phyloP scores from a whole-genome alignment of 2,888 invertebrate species.

The Polydrusus tereticollis region DNA sequence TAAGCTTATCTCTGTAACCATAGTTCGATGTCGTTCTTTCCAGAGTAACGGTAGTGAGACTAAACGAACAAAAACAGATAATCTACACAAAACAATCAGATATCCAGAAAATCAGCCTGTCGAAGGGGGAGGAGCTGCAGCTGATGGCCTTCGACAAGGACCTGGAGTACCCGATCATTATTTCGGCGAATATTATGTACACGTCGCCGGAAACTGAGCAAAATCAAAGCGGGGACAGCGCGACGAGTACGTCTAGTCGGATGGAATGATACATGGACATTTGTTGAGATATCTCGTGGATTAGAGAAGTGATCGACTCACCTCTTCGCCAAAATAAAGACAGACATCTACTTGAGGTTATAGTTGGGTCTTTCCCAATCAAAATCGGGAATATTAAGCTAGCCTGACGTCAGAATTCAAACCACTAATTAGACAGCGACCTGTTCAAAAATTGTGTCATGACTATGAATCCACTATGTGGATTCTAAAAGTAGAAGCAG shows the following conservation, averaged over 20 bases:
- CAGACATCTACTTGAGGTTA: too few relatives aligned
- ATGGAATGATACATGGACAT: conserved; percentile 1
- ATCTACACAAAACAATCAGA: conserved; percentile 74
- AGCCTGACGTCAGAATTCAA: too few relatives aligned
- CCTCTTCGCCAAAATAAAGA: too few relatives aligned
- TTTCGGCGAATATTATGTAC: conserved; percentile 78
- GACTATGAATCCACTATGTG: too few relatives aligned
- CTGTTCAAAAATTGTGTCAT: too few relatives aligned
- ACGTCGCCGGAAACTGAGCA: conserved; percentile 68
- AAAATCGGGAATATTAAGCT: too few relatives aligned
- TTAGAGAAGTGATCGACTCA: too few relatives aligned
- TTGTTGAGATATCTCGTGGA: not conserved
- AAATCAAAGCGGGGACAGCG: conserved; percentile 6
- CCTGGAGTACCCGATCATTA: conserved; percentile 75
- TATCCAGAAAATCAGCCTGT: conserved; percentile 71
- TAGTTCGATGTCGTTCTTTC: conserved; percentile 46
- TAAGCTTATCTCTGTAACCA: too few relatives aligned
- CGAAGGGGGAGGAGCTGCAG: conserved; percentile 76
- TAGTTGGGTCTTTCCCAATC: too few relatives aligned
- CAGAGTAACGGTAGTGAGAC: conserved; percentile 73
- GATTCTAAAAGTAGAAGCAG: too few relatives aligned
- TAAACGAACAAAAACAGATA: conserved; percentile 77
- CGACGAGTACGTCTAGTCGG: not conserved
- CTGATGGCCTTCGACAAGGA: conserved; percentile 72
- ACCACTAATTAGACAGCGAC: too few relatives aligned